Base-by-base conservation (phyloP, 2,888 invertebrate species). In the Julus scanicus region DNA sequence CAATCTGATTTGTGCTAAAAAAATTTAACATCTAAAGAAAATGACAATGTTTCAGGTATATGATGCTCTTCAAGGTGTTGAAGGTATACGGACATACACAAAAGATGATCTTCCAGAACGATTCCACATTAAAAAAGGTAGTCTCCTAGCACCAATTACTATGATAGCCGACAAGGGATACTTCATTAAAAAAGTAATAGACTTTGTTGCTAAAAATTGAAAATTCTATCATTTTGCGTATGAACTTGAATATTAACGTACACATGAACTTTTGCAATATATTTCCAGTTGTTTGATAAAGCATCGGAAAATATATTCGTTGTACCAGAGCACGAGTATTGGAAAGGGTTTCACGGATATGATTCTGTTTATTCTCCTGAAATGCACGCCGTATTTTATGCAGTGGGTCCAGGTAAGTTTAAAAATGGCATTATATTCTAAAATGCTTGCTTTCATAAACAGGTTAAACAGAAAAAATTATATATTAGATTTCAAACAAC, bases 121-220 rank as follows among this genome's bases (percentile, higher is more conserved):
- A 8, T 92, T 90, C 89, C 92, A 92, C 89, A 92, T 92, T 89
- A 90, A 90, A 57, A 91, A 92, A 88, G 91, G 91, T 88, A 89
- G 91, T n/a, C 89, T 92, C n/a, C 90, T 92, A 13, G 89, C 90
- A 88, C 91, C 91, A 0, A 90, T 92, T 17, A 89, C 92, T 11
- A 90, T 91, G 8, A 90, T 92, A 6, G 91, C 91, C 8, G 91
- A 92, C 11, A 91, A 91, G 86, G 91, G 91, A 0, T 92, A 91
- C 84, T 86, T 87, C 48, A 89, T 89, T 17, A 48, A 85, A 85
- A 85, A 85, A 11, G 85, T 85, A 71, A 71, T 71, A n/a, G 29
- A 9, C 20, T 71, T 29, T 71, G 29, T 11, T 71, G 29, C 29
- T 0, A 11, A 2, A 29, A 71, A 11, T 29, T 6, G 0, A n/a